These are phyloP conservation scores for Cassiopea andromeda DNA, from an alignment of 30 jellyfish, hydroid and myxozoan genomes.

Conservation along the genomic window DNA sequence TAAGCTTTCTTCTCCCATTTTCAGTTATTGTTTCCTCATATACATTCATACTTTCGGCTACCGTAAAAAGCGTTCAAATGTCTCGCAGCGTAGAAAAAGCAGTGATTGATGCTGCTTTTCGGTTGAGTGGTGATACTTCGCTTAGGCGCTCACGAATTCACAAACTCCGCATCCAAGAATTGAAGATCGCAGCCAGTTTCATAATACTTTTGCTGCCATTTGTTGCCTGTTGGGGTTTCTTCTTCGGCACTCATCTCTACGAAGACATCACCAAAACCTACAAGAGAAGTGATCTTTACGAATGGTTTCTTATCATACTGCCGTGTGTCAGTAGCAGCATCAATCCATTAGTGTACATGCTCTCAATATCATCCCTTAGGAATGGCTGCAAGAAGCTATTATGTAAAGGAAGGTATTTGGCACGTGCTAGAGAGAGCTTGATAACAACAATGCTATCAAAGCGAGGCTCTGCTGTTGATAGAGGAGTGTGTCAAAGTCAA, in stretches of 20 bases:
- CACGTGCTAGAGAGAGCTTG: constrained; percentile 42
- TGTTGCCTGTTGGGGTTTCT: constrained; percentile 78
- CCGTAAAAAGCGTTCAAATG: constrained; percentile 40
- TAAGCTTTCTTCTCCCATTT: constrained; percentile 65
- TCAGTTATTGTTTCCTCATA: constrained; percentile 41
- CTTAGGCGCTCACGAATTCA: constrained; percentile 14
- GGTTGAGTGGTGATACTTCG: not conserved
- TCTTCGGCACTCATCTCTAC: constrained; percentile 63
- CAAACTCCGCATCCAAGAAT: constrained; percentile 53
- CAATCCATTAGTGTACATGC: constrained; percentile 64
- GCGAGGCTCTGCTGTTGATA: constrained; percentile 37
- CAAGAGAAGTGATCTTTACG: constrained; percentile 31
- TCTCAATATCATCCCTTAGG: constrained; percentile 57
- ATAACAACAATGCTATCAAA: constrained; percentile 41
- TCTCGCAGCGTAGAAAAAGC: constrained; percentile 54
- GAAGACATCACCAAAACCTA: constrained; percentile 24
- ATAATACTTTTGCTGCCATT: constrained; percentile 68
- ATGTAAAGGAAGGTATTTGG: constrained; percentile 30
- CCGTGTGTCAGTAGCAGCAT: constrained; percentile 77
- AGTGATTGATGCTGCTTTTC: constrained; percentile 3
- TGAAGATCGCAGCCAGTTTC: constrained; percentile 54
- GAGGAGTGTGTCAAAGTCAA: constrained; percentile 12
- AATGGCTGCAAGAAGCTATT: constrained; percentile 65
- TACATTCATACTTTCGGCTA: constrained; percentile 43
- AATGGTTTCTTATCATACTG: constrained; percentile 47